A percentile compares a stretch with the other conserved stretches of the same genome.
These are phyloP conservation scores for Pteropus rufus DNA, from an alignment of 2,797 vertebrate genomes.

Conservation along the genomic window DNA sequence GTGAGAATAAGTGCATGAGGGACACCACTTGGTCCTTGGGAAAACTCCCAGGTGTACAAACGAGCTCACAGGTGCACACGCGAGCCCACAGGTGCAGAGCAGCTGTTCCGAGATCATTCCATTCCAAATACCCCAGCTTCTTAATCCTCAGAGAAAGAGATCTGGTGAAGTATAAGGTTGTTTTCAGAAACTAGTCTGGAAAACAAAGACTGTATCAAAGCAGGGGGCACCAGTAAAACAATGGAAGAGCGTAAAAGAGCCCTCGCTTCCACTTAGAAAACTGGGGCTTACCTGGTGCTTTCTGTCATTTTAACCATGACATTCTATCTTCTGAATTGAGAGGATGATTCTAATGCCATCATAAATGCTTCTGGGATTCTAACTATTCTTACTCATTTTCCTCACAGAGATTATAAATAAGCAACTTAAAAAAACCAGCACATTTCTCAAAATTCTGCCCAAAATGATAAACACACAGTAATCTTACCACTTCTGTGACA, in stretches of 20 bases:
- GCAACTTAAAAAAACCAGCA: background rate
- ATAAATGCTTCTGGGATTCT: background rate
- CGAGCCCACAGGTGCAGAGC: background rate
- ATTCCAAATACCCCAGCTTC: conserved; percentile 5
- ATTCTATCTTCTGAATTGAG: background rate
- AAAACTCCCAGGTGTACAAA: background rate
- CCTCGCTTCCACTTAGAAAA: background rate
- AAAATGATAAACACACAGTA: background rate
- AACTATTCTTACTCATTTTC: background rate
- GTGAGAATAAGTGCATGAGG: background rate
- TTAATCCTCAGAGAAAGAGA: conserved; percentile 28
- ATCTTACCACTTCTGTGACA: background rate
- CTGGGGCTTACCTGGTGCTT: background rate
- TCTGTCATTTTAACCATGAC: background rate
- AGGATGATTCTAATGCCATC: background rate
- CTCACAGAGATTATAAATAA: background rate
- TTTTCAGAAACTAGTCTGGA: conserved; percentile 43
- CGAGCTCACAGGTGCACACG: background rate
- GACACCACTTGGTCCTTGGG: background rate
- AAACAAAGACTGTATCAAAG: conserved; percentile 40
- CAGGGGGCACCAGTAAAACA: background rate
- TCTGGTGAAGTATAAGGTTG: background rate
- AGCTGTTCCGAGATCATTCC: conserved; percentile 7
- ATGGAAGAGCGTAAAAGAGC: background rate
- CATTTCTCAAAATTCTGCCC: background rate